Evolutionary conservation across 1,140 invertebrate genomes (phyloP).

Genomic region (Saccostrea echinata): DNA sequence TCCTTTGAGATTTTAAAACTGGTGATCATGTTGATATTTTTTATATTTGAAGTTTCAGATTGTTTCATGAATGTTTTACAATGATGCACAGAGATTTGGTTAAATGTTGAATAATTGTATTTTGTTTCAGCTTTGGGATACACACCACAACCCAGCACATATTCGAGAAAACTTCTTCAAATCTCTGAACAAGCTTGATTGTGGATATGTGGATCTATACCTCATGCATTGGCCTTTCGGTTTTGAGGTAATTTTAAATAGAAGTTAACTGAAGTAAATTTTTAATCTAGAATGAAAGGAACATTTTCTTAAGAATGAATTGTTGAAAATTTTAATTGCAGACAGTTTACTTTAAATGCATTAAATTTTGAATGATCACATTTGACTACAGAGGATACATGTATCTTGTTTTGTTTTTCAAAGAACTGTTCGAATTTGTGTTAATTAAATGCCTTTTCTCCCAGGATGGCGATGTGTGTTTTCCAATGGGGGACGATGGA

Average conservation of each 20-base stretch:
- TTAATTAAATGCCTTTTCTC: background rate
- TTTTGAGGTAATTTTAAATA: constrained; percentile 82
- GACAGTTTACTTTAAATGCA: too few species aligned
- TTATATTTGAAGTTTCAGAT: too few species aligned
- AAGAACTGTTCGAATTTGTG: too few species aligned
- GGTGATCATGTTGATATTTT: too few species aligned
- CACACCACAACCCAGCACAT: constrained; percentile 83
- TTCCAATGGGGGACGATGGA: constrained; percentile 60
- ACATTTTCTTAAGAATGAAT: too few species aligned
- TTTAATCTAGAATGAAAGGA: too few species aligned
- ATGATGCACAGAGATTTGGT: too few species aligned
- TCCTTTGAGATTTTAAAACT: too few species aligned
- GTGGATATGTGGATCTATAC: constrained; percentile 90
- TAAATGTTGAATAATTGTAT: background rate
- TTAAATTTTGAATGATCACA: background rate
- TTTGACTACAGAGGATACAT: background rate
- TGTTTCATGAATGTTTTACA: too few species aligned
- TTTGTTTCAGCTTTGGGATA: constrained; percentile 83
- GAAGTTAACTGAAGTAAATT: too few species aligned
- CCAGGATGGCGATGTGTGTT: constrained; percentile 61
- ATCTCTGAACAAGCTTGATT: constrained; percentile 84
- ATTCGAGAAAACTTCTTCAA: constrained; percentile 84
- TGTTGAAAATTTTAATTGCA: too few species aligned
- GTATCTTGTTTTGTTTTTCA: background rate
- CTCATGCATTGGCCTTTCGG: constrained; percentile 91